phyloP scores from a whole-genome alignment of 2,888 invertebrate species.

The Eueremaeus valkanovi region DNA sequence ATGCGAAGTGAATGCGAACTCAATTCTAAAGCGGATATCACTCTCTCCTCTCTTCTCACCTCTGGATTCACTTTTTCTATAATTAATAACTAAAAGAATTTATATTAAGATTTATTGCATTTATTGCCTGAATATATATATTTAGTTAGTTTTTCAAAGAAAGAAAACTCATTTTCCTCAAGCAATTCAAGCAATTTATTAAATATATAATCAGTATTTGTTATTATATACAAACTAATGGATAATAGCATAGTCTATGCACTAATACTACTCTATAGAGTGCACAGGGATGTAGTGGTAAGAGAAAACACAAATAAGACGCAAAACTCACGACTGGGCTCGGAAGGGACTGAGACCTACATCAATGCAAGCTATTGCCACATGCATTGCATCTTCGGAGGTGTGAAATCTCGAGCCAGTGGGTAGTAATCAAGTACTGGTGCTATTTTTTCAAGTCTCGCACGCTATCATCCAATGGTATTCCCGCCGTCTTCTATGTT shows the following conservation, averaged over 20 bases:
- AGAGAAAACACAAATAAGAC: constrained; percentile 22
- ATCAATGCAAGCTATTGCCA: constrained; percentile 2
- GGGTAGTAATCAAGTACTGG: constrained; percentile 34
- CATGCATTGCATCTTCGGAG: constrained; percentile 19
- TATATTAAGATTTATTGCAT: neutral
- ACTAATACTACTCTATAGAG: too few relatives aligned
- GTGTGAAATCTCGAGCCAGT: constrained; percentile 34
- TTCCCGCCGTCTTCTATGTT: constrained; percentile 22
- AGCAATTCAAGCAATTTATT: neutral
- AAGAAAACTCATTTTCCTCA: constrained; percentile 16
- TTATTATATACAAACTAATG: neutral
- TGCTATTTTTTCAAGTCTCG: constrained; percentile 27
- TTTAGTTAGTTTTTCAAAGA: neutral
- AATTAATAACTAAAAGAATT: constrained; percentile 23
- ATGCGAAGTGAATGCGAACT: too few relatives aligned
- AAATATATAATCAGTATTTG: constrained; percentile 26
- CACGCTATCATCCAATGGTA: constrained; percentile 31
- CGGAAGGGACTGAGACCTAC: constrained; percentile 25
- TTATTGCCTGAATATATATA: neutral
- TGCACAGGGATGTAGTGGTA: neutral
- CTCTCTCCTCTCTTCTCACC: too few relatives aligned
- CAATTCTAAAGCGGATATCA: neutral
- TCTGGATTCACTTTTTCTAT: constrained; percentile 3
- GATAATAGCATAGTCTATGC: neutral
- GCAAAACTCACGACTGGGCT: neutral